Evolutionary conservation across 2,113 vertebrate genomes (phyloP), one percentile per base, ranked within the genome.

Genomic region (Quiscalus mexicanus): DNA sequence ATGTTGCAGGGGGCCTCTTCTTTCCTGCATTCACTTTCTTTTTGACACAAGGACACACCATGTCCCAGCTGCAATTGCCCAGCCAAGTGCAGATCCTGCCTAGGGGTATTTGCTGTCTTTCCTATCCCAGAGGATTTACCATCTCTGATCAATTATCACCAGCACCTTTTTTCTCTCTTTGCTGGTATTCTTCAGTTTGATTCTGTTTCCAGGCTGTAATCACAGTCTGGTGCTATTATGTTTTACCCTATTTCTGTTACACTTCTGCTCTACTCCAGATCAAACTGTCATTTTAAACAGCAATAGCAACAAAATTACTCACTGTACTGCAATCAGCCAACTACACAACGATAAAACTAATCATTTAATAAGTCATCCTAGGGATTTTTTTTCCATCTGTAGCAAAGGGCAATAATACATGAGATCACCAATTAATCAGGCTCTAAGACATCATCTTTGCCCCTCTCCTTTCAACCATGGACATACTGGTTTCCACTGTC

Each of bases 301-400:
- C 39, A 85, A 75, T 9, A 95, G 76, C 90, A 82, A 87, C 84
- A 92, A 89, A 92, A 91, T 78, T 59, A 77, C 84, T 80, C 91
- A 92, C 1, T 88, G 63, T 13, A 41, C 75, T 49, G 78, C 60
- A 75, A 80, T 87, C 90, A 89, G 64, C 24, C 67, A 67, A 67
- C 75, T 45, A 71, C 7, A 53, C 49, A 86, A 58, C 84, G 75
- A 92, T 19, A 92, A 86, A 87, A 89, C 45, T 68, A 81, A 89
- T 69, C 24, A 94, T 64, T 91, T 84, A 58, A 45, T 84, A 94
- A 81, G 77, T 74, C 76, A 62, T 71, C 13, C 23, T 14, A 59
- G 12, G 60, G 64, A 30, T 23, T 74, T 45, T 42, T 39, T 39
- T 58, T 6, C 35, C 27, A 18, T 81, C 74, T 1, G 2, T 33